phyloP scores from a whole-genome alignment of 2,888 invertebrate species.

The Cheilosia scutellata region DNA sequence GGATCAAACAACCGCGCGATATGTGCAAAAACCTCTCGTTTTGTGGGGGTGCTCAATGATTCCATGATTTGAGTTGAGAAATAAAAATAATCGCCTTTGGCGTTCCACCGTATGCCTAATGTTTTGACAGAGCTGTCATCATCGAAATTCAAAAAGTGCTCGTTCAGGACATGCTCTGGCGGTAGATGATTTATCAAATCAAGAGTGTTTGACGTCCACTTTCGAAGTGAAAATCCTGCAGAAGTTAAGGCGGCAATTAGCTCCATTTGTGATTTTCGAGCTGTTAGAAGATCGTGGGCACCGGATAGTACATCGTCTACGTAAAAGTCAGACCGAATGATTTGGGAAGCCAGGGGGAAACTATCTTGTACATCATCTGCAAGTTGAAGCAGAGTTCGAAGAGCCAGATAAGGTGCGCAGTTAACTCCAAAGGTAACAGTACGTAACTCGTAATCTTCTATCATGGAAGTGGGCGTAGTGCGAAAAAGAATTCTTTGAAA shows the following conservation, averaged over 20 bases:
- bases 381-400: no score
- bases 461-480: neutral
- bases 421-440: neutral
- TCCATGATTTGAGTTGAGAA: neutral
- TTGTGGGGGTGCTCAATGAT: neutral
- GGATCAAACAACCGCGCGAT: neutral
- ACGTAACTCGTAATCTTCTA: neutral
- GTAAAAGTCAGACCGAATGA: conserved; percentile 1
- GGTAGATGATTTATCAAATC: no score
- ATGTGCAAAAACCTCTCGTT: neutral
- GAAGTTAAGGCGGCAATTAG: no score
- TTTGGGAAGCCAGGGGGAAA: no score
- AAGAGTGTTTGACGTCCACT: no score
- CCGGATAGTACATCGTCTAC: neutral
- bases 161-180: no score
- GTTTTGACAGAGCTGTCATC: neutral
- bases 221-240: no score
- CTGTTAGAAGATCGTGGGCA: neutral
- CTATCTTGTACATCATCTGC: no score
- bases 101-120: neutral
- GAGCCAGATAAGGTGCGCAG: neutral
- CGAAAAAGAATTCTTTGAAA: conserved; percentile 70
- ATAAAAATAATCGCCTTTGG: neutral
- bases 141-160: neutral
- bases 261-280: no score